A percentile compares a stretch with the other conserved stretches of the same genome.
These are phyloP conservation scores for Torymus tubicola DNA, from an alignment of 2,888 invertebrate genomes.

Conservation along the genomic window DNA sequence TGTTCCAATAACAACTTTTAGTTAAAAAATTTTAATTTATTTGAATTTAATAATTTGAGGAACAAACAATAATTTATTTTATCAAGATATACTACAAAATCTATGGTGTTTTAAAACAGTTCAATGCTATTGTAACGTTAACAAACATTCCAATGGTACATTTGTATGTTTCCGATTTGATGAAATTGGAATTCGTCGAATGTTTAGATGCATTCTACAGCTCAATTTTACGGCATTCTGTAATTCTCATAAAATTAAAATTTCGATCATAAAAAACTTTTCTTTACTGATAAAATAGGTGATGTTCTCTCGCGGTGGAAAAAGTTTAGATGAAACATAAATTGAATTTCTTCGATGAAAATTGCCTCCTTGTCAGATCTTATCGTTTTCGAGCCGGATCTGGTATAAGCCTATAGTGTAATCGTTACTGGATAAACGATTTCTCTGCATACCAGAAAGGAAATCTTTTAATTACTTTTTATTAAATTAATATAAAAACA, in stretches of 20 bases:
- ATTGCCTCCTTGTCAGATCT: slow-evolving; percentile 38
- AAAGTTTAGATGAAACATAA: slow-evolving; percentile 15
- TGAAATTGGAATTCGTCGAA: slow-evolving; percentile 20
- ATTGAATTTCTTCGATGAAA: slow-evolving; percentile 29
- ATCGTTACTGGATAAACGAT: slow-evolving; percentile 23
- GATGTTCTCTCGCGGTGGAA: background rate
- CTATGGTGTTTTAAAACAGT: no score
- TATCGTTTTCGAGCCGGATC: slow-evolving; percentile 16
- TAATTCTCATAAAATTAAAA: background rate
- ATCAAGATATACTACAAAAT: no score
- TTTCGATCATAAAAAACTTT: background rate
- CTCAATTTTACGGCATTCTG: slow-evolving; percentile 16
- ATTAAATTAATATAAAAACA: background rate
- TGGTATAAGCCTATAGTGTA: background rate
- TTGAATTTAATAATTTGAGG: no score
- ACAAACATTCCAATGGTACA: background rate
- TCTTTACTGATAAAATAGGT: slow-evolving; percentile 16
- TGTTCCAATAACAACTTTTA: no score
- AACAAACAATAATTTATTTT: no score
- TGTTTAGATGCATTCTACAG: slow-evolving; percentile 7
- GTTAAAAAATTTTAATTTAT: no score
- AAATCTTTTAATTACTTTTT: slow-evolving; percentile 26
- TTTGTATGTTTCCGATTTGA: slow-evolving; percentile 1
- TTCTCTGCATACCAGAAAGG: background rate
- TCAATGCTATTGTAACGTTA: background rate